phyloP scores from a whole-genome alignment of 2,113 vertebrate genomes.

The Sander vitreus region DNA sequence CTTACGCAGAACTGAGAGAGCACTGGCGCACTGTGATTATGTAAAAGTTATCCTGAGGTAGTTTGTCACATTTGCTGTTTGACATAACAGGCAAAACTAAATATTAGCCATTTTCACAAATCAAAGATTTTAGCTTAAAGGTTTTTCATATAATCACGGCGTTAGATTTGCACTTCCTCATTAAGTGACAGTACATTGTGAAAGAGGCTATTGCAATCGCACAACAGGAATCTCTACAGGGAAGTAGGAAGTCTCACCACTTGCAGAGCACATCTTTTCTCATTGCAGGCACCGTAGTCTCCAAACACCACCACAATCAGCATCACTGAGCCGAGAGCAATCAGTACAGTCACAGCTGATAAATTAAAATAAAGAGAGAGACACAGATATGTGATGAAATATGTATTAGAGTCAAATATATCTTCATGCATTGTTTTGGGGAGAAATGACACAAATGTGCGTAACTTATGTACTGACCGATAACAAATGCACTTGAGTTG shows the following conservation, averaged over 20 bases:
- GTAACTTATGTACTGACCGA: slow-evolving; percentile 48
- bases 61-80: not conserved
- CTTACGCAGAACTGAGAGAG: not conserved
- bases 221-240: not conserved
- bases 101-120: not conserved
- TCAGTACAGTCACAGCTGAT: slow-evolving; percentile 74
- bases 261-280: slow-evolving; percentile 64
- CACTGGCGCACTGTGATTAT: not conserved
- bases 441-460: not conserved
- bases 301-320: slow-evolving; percentile 72
- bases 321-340: slow-evolving; percentile 60
- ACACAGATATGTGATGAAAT: not conserved
- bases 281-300: slow-evolving; percentile 71
- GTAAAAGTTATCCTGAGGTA: not conserved
- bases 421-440: not conserved
- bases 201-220: not conserved
- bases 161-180: too few species aligned
- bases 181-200: not conserved
- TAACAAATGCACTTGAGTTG: slow-evolving; percentile 67
- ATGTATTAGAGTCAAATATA: not conserved
- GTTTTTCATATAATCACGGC: not conserved
- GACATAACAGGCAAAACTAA: not conserved
- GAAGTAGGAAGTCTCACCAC: slow-evolving; percentile 61
- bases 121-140: not conserved
- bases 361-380: too few species aligned